Percentiles rank a stretch among this genome's conserved stretches.
Evolutionary conservation across 2,113 vertebrate genomes (phyloP).

Genomic region (Siniperca knerii): DNA sequence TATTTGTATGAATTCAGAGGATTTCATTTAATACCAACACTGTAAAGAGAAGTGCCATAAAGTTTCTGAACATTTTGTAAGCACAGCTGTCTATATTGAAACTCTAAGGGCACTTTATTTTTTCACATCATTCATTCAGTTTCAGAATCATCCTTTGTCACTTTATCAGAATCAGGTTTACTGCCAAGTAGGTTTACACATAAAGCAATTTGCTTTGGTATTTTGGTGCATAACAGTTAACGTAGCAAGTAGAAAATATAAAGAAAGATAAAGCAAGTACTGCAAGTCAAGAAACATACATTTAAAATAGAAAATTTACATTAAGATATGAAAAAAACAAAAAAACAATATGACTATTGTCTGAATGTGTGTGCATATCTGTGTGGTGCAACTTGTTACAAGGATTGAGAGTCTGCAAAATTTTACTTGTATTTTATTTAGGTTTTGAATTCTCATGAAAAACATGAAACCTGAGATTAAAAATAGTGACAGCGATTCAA

Average conservation of each 20-base stretch:
- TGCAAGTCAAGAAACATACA: too few species aligned
- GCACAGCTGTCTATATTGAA: slow-evolving; percentile 41
- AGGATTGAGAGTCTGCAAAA: background rate
- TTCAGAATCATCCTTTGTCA: slow-evolving; percentile 6
- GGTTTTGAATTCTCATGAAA: background rate
- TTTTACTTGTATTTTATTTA: background rate
- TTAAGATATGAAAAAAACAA: too few species aligned
- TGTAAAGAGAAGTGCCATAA: slow-evolving; percentile 49
- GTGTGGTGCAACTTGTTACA: background rate
- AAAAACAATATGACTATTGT: background rate
- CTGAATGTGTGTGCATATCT: background rate
- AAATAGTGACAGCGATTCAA: background rate
- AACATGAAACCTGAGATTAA: background rate
- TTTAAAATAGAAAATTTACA: too few species aligned
- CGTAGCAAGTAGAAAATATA: too few species aligned
- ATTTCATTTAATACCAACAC: slow-evolving; percentile 73
- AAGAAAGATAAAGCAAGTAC: too few species aligned
- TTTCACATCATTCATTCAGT: slow-evolving; percentile 14
- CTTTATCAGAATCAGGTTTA: background rate
- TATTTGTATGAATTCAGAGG: slow-evolving; percentile 75
- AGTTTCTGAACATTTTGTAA: slow-evolving; percentile 38
- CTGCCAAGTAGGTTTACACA: too few species aligned
- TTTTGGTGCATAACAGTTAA: too few species aligned
- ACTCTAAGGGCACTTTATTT: slow-evolving; percentile 14
- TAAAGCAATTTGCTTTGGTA: too few species aligned